Conservation (phyloP, 2,797 vertebrate species). For the Micromesistius poutassou region DNA sequence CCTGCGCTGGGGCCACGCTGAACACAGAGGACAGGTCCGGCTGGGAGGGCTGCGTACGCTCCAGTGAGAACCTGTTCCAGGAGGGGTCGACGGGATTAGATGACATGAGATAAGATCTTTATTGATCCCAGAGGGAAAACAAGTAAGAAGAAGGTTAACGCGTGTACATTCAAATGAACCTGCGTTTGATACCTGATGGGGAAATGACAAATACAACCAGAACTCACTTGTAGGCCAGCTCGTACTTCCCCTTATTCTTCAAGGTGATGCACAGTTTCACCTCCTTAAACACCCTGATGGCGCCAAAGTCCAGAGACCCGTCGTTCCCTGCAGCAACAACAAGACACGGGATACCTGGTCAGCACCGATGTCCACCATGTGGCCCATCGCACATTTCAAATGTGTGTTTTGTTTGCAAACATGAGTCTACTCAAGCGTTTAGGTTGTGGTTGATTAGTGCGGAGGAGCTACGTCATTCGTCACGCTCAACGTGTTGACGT, state of each 20-base stretch:
- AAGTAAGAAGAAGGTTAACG: no score
- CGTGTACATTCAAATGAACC: no score
- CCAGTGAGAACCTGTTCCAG: slow-evolving; percentile 75
- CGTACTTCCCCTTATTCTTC: slow-evolving; percentile 87
- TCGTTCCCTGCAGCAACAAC: slow-evolving; percentile 62
- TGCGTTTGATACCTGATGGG: background rate
- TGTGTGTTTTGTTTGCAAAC: no score
- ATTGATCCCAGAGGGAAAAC: background rate
- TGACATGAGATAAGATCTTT: background rate
- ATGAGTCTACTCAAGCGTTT: background rate
- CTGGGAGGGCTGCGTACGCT: slow-evolving; percentile 41
- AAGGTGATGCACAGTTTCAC: slow-evolving; percentile 72
- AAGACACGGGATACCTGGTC: background rate
- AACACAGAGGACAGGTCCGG: slow-evolving; percentile 72
- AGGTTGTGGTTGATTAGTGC: no score
- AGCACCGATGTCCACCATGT: background rate
- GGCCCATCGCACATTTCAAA: background rate
- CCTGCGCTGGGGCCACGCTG: slow-evolving; percentile 71
- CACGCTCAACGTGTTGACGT: no score
- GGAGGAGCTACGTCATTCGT: no score
- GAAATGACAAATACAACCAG: background rate
- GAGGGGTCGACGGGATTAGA: background rate
- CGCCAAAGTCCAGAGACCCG: slow-evolving; percentile 81
- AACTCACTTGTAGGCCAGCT: slow-evolving; percentile 82
- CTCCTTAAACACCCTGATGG: slow-evolving; percentile 76